Conservation (phyloP, 2,113 vertebrate species). For the Rhipidura dahli region DNA sequence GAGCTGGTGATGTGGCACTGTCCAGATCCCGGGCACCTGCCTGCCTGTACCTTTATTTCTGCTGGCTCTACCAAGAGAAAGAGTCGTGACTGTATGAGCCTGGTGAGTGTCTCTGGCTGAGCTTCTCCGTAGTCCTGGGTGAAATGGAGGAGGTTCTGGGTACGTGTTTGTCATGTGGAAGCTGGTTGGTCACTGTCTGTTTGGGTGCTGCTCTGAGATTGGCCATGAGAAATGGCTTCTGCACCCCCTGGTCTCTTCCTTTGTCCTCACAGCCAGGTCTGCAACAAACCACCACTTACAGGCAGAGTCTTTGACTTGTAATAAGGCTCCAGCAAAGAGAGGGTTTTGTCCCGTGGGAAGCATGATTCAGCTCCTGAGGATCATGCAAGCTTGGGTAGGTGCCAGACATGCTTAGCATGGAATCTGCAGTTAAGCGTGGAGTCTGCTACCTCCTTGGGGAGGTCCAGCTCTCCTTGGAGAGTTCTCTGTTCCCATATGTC, state of each 20-base stretch:
- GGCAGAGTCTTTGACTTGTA: neutral
- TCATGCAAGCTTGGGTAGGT: neutral
- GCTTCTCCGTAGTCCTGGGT: neutral
- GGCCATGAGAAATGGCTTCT: neutral
- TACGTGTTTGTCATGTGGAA: rapidly evolving
- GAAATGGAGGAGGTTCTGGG: neutral
- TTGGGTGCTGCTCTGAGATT: neutral
- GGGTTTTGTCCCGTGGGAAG: neutral
- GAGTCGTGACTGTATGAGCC: neutral
- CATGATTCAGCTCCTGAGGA: neutral
- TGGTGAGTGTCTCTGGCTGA: neutral
- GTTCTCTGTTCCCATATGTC: neutral
- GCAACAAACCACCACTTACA: neutral
- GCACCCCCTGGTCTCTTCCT: neutral
- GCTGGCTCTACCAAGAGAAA: neutral
- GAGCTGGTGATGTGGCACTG: neutral
- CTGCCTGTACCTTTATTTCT: neutral
- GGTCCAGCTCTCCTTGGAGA: neutral
- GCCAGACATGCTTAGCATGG: neutral
- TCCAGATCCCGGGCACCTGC: neutral
- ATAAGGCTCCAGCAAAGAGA: neutral
- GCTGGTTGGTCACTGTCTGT: neutral
- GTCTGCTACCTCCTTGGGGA: neutral
- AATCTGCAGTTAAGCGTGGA: neutral
- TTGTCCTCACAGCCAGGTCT: rapidly evolving